A percentile compares a stretch with the other conserved stretches of the same genome.
Evolutionary conservation across 2,113 vertebrate species (phyloP).

Genomic region (Corydoras sp.): DNA sequence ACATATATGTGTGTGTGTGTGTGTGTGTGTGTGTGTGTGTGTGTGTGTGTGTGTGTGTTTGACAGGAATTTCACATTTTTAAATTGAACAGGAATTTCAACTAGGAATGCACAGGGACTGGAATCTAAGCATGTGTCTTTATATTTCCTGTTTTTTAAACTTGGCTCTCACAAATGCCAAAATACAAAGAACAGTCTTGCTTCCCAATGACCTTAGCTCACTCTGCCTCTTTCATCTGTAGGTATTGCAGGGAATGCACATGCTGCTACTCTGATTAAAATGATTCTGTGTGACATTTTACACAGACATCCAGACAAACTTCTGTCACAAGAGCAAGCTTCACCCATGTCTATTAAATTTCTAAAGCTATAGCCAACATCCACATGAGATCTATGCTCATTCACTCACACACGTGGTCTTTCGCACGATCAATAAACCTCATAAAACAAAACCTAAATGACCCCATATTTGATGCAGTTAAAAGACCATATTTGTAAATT

Average conservation of each 20-base stretch:
- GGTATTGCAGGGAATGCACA: slow-evolving; percentile 3
- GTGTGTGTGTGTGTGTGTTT: too few relatives aligned
- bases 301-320: slow-evolving; percentile 44
- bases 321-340: slow-evolving; percentile 35
- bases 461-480: too few relatives aligned
- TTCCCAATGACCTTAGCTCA: background rate
- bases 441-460: too few relatives aligned
- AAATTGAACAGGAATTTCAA: background rate
- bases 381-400: slow-evolving; percentile 23
- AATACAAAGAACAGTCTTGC: background rate
- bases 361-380: slow-evolving; percentile 44
- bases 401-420: background rate
- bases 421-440: background rate
- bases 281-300: slow-evolving; percentile 56
- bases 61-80: too few relatives aligned
- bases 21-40: too few relatives aligned
- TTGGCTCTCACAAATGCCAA: slow-evolving; percentile 5
- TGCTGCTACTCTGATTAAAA: slow-evolving; percentile 34
- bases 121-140: background rate
- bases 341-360: slow-evolving; percentile 45
- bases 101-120: slow-evolving; percentile 4
- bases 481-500: too few relatives aligned
- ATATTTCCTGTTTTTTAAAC: background rate
- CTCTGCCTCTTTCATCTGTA: slow-evolving; percentile 5
- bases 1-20: too few relatives aligned